These are phyloP conservation scores for Mesaphorura yosii DNA, from an alignment of 1,140 invertebrate species.

Conservation along the genomic window DNA sequence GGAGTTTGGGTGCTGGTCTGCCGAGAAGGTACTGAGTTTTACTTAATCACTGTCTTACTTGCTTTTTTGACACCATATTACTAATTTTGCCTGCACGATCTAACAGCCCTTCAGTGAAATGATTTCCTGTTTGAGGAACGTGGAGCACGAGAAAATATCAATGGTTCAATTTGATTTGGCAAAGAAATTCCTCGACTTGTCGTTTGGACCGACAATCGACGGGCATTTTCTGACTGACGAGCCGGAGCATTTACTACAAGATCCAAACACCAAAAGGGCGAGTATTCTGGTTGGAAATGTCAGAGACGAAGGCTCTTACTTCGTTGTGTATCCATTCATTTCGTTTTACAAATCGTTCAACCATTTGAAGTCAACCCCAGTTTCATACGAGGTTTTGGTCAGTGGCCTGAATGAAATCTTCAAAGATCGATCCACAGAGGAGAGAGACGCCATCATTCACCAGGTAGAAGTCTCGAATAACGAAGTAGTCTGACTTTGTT, in stretches of 20 bases:
- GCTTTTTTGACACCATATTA: neutral
- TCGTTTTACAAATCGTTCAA: constrained; percentile 81
- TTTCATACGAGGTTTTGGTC: constrained; percentile 68
- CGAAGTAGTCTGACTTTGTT: neutral
- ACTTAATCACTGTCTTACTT: neutral
- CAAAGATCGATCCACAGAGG: constrained; percentile 67
- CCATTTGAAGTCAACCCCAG: constrained; percentile 63
- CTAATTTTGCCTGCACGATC: neutral
- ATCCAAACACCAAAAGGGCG: constrained; percentile 57
- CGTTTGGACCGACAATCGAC: constrained; percentile 73
- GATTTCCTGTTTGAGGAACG: constrained; percentile 69
- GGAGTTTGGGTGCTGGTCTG: constrained; percentile 10
- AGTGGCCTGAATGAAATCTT: constrained; percentile 77
- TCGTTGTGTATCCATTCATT: constrained; percentile 75
- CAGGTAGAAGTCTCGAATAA: constrained; percentile 48
- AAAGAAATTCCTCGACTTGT: constrained; percentile 71
- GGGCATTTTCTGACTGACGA: constrained; percentile 69
- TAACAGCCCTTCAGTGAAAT: too few relatives aligned
- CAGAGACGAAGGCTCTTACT: constrained; percentile 78
- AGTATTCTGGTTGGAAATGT: constrained; percentile 78
- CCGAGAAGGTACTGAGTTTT: neutral
- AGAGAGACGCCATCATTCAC: constrained; percentile 76
- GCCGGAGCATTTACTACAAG: constrained; percentile 59
- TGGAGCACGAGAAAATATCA: constrained; percentile 69
- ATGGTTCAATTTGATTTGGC: constrained; percentile 79